These are phyloP conservation scores for Argyresthia goedartella DNA, from an alignment of 2,888 invertebrate species.

Conservation along the genomic window DNA sequence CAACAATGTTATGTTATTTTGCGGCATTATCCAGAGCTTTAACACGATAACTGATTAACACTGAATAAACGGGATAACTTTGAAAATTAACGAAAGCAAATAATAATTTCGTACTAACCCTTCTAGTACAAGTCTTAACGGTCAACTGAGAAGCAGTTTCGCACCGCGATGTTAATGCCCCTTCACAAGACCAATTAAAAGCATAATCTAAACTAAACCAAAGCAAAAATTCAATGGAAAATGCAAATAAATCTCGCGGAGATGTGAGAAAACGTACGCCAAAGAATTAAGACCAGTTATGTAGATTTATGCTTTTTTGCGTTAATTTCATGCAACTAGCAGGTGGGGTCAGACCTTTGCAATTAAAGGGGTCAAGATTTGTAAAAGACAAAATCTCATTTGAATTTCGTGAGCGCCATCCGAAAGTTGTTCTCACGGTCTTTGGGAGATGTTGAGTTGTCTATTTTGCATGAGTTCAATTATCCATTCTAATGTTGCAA, in stretches of 20 bases:
- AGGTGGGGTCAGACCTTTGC: slow-evolving; percentile 48
- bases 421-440: background rate
- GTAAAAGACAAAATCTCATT: background rate
- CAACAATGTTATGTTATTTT: background rate
- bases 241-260: slow-evolving; percentile 28
- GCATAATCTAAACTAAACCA: background rate
- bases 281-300: slow-evolving; percentile 13
- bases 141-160: background rate
- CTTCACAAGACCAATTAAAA: background rate
- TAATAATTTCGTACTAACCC: too few relatives aligned
- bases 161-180: background rate
- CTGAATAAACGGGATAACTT: too few relatives aligned
- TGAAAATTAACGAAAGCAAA: too few relatives aligned
- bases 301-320: slow-evolving; percentile 20
- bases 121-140: background rate
- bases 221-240: slow-evolving; percentile 3
- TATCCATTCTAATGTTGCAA: too few relatives aligned
- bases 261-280: slow-evolving; percentile 28
- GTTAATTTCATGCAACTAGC: slow-evolving; percentile 32
- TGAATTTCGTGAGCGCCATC: background rate
- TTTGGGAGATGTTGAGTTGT: too few relatives aligned
- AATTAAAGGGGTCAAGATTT: slow-evolving; percentile 33
- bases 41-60: background rate
- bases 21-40: background rate
- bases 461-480: too few relatives aligned